Evolutionary conservation across 2,797 vertebrate species (phyloP).

Genomic region (Notoglanidium macrostoma): DNA sequence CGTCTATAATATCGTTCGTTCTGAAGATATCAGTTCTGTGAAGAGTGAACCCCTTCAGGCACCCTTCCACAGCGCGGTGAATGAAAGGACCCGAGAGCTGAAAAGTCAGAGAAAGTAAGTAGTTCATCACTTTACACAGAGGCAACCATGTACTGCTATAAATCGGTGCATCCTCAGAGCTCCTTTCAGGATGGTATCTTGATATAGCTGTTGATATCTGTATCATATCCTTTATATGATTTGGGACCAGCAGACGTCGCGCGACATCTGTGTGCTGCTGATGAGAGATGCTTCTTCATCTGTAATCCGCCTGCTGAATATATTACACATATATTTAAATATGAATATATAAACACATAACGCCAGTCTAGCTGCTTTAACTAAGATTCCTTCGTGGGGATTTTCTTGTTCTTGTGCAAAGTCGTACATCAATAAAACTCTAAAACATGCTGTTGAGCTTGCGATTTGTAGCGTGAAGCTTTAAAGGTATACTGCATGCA

Average conservation of each 20-base stretch:
- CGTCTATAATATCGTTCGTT: neutral
- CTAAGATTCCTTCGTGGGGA: neutral
- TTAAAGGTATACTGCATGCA: neutral
- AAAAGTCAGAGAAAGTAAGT: slow-evolving; percentile 25
- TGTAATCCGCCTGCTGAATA: neutral
- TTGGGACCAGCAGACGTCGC: neutral
- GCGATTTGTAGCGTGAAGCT: neutral
- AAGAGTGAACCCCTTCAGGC: neutral
- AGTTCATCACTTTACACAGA: slow-evolving; percentile 15
- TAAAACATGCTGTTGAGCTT: neutral
- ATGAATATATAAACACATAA: no score
- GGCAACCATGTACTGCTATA: neutral
- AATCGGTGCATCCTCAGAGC: neutral
- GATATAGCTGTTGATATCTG: neutral
- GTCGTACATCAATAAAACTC: neutral
- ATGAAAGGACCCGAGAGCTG: slow-evolving; percentile 42
- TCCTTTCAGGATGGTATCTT: neutral
- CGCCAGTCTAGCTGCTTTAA: neutral
- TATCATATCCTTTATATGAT: neutral
- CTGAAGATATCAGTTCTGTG: neutral
- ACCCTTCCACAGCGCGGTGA: slow-evolving; percentile 22
- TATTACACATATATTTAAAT: neutral
- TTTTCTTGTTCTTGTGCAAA: neutral
- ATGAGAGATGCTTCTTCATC: slow-evolving; percentile 3
- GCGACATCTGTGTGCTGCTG: neutral